Base-by-base conservation (phyloP, 1,140 invertebrate genomes). In the Lasioglossum albipes region DNA sequence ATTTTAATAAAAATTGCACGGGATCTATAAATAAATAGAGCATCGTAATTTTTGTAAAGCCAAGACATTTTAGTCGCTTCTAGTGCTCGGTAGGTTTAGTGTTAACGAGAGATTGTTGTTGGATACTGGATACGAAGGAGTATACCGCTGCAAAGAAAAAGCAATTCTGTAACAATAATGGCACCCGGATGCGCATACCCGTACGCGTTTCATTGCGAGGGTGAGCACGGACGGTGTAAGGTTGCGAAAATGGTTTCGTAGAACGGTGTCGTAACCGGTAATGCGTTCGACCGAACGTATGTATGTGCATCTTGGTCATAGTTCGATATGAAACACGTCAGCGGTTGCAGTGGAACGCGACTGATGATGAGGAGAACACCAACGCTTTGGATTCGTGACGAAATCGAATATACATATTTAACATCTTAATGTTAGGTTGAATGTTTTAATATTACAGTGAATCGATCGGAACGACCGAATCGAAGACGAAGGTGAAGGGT, bases 231-330 rank as follows among this genome's bases (percentile, higher is more conserved):
- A 62, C 27, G 49, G 62, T 18, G 41, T 73, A 79, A 79, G 71
- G 70, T 79, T 79, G 77, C 77, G 77, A 79, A 66, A 79, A 79
- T 66, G 70, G 70, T 73, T 74, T 79, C 77, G 70, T 66, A 42
- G 77, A 74, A 79, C 7, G 45, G 45, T 79, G 69, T 45, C n/a
- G 70, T 73, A 79, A 79, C 62, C 61, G 18, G 49, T 73, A 79
- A 79, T 79, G 77, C 70, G 70, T 74, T 57, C 77, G 36, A 54
- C 61, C 42, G 61, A 73, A 66, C 61, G 71, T 71, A 70, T 12
- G 42, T 76, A 77, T 18, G 42, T 42, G n/a, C 69, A 54, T 42
- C 27, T 70, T 22, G 59, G 36, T n/a, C 10, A 54, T 71, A 54
- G 57, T 71, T 72, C 76, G 70, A 74, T 62, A 57, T 49, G 69